These are phyloP conservation scores for Philereme vetulata DNA, from an alignment of 2,888 invertebrate species.

Conservation along the genomic window DNA sequence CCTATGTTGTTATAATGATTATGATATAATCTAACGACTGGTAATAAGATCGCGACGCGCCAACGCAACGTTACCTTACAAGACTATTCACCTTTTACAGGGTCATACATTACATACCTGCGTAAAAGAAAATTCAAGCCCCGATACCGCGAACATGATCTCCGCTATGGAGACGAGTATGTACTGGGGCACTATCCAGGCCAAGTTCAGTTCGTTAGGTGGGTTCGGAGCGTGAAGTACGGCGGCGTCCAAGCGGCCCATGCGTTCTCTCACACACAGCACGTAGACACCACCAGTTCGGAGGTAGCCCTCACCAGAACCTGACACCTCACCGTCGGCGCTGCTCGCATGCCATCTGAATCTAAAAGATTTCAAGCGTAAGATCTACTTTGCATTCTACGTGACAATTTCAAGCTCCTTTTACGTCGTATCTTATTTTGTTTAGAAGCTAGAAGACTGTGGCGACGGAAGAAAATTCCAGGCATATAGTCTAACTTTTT, in stretches of 20 bases:
- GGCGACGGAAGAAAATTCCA: too few species aligned
- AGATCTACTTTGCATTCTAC: too few species aligned
- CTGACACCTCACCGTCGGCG: slow-evolving; percentile 58
- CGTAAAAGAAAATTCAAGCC: slow-evolving; percentile 92
- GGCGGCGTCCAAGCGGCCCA: slow-evolving; percentile 78
- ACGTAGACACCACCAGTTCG: slow-evolving; percentile 82
- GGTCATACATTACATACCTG: slow-evolving; percentile 73
- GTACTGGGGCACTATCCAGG: slow-evolving; percentile 92
- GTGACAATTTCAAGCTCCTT: too few species aligned
- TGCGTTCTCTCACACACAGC: slow-evolving; percentile 79
- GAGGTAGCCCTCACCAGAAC: slow-evolving; percentile 63
- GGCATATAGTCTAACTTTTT: too few species aligned
- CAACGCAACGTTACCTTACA: too few species aligned
- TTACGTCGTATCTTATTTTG: too few species aligned
- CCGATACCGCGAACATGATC: slow-evolving; percentile 92
- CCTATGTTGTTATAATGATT: too few species aligned
- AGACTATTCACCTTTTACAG: too few species aligned
- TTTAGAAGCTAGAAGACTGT: too few species aligned
- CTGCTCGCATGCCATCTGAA: slow-evolving; percentile 69
- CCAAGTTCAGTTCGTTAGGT: slow-evolving; percentile 86
- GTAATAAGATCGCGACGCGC: too few species aligned
- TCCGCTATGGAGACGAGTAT: slow-evolving; percentile 91
- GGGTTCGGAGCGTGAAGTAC: slow-evolving; percentile 85
- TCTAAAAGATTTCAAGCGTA: slow-evolving; percentile 40
- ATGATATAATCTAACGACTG: too few species aligned